Conservation (phyloP, 2,113 vertebrate genomes). For the Heterotilapia buettikoferi region DNA sequence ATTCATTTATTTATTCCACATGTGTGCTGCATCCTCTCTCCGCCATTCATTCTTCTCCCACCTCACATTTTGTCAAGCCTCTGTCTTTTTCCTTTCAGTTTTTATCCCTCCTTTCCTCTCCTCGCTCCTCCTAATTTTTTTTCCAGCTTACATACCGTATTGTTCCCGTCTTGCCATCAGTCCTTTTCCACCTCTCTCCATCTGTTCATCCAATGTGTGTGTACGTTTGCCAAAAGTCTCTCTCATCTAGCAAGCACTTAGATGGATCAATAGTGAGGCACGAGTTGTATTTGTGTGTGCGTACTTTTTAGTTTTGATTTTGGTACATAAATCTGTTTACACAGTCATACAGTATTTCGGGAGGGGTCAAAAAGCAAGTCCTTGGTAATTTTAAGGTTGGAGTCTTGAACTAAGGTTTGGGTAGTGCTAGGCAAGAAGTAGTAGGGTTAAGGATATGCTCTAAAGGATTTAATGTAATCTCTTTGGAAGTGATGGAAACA, state of each 20-base stretch:
- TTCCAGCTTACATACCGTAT: not conserved
- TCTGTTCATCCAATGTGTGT: conserved; percentile 48
- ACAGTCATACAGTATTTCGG: not conserved
- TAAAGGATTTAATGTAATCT: not conserved
- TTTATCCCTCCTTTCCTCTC: not conserved
- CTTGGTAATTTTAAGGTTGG: not conserved
- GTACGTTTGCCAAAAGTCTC: conserved; percentile 68
- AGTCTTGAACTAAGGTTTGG: not conserved
- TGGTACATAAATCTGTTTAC: not conserved
- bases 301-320: not conserved
- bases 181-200: not conserved
- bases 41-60: not conserved
- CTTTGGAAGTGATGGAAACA: not conserved
- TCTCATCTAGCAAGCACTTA: conserved; percentile 66
- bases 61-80: not conserved
- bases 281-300: not conserved
- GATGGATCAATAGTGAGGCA: conserved; percentile 62
- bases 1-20: conserved; percentile 32
- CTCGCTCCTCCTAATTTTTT: not conserved
- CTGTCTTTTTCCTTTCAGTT: not conserved
- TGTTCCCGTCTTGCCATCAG: not conserved
- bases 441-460: not conserved
- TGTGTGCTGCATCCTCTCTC: not conserved
- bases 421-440: not conserved
- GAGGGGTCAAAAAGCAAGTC: not conserved